Evolutionary conservation across 1,140 invertebrate species (phyloP).

Genomic region (Macrosteles quadrilineatus): DNA sequence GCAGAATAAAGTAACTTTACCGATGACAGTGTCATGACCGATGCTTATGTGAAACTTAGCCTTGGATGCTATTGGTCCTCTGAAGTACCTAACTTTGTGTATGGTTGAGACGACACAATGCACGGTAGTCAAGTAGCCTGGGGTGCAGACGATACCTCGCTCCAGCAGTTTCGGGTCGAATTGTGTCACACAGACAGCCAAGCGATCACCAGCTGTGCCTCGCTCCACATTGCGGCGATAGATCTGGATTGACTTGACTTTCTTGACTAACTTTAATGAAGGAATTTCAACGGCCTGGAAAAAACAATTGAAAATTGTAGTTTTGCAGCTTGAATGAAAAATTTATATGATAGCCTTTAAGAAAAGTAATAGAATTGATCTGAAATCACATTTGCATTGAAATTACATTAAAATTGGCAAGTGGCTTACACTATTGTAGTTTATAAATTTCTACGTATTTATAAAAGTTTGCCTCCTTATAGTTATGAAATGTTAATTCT

Average conservation of each 20-base stretch:
- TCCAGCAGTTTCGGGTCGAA: slow-evolving; percentile 71
- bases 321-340: no score
- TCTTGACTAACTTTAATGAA: slow-evolving; percentile 59
- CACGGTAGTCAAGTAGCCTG: slow-evolving; percentile 55
- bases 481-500: no score
- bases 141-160: slow-evolving; percentile 62
- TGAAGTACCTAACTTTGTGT: slow-evolving; percentile 55
- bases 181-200: slow-evolving; percentile 74
- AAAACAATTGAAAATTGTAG: no score
- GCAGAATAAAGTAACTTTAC: slow-evolving; percentile 59
- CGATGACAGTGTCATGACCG: slow-evolving; percentile 72
- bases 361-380: no score
- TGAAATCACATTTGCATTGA: no score
- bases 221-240: slow-evolving; percentile 62
- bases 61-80: slow-evolving; percentile 51
- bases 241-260: slow-evolving; percentile 78
- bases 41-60: slow-evolving; percentile 70
- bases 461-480: no score
- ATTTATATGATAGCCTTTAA: no score
- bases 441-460: no score
- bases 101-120: slow-evolving; percentile 57
- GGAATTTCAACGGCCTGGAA: slow-evolving; percentile 66
- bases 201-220: slow-evolving; percentile 66
- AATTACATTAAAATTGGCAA: no score
- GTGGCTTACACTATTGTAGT: no score